phyloP scores from a whole-genome alignment of 2,888 invertebrate genomes.

The Cantharis rufa region DNA sequence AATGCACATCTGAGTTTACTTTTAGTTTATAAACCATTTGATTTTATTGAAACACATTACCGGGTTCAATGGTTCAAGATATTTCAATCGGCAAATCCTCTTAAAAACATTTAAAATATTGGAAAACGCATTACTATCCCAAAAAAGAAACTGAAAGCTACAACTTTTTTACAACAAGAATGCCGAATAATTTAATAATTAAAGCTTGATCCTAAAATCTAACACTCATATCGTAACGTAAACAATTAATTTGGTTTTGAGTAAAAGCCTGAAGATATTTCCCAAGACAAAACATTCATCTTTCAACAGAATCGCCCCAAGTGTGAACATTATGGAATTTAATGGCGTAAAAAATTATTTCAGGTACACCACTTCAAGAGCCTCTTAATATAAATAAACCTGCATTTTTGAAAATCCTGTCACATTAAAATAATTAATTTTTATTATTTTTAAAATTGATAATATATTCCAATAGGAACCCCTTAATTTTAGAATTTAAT shows the following conservation, averaged over 20 bases:
- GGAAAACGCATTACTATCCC: neutral
- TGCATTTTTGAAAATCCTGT: neutral
- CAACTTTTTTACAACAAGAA: neutral
- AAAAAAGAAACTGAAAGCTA: neutral
- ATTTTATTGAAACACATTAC: neutral
- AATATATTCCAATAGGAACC: neutral
- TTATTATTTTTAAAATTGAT: neutral
- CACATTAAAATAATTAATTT: neutral
- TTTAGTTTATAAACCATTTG: neutral
- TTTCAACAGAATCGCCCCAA: neutral
- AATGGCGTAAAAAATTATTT: neutral
- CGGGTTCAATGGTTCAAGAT: neutral
- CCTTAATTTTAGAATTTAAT: neutral
- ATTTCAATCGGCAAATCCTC: neutral
- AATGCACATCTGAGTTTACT: neutral
- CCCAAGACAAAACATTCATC: slow-evolving; percentile 20
- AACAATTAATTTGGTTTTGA: neutral
- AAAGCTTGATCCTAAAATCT: neutral
- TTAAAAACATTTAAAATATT: neutral
- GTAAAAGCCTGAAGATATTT: slow-evolving; percentile 14
- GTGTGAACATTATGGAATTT: neutral
- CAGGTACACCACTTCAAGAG: neutral
- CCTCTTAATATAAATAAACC: neutral
- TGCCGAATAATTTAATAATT: neutral
- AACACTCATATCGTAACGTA: neutral